Base-by-base conservation (phyloP, 2,113 vertebrate genomes). In the Prochilodus magdalenae region DNA sequence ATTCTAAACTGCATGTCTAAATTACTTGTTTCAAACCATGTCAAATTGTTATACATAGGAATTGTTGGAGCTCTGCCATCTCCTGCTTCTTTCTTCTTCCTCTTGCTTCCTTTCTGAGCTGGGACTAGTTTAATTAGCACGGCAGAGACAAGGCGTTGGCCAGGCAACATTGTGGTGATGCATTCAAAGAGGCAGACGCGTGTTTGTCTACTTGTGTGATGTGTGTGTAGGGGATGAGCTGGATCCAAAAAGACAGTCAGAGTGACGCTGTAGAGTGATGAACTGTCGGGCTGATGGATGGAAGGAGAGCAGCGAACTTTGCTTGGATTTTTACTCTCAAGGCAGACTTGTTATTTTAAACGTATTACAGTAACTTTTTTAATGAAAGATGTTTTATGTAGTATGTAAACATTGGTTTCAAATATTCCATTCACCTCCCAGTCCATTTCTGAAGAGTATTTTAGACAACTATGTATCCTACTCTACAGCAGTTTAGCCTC, bases 41-140 rank as follows among this genome's bases (percentile, higher is more conserved):
- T 49, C 49, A 51, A 18, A 51, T 44, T 44, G 40, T 44, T 15
- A 16, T 5, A 51, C 13, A 51, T 2, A 51, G 6, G 5, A 57
- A 20, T 57, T 73, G 47, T 78, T 51, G 33, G 22, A 18, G 55
- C 79, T 74, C 22, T 40, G 22, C 11, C 22, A 57, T 8, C 51
- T 40, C 62, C 29, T 20, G 15, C 47, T 18, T 69, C 29, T 70
- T 36, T 47, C 5, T 22, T 22, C 6, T 22, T 15, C 2, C 36
- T 22, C 57, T 26, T 60, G n/a, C n/a, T 53, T 62, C 55, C 24
- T 36, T 81, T 13, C 47, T 71, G 57, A 77, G 49, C 77, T 73
- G 49, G 63, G 74, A 73, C 67, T 60, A 69, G 81, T 67, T 81
- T 82, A 75, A 86, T 85, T 85, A 85, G 55, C 57, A 67, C 0